Conservation (phyloP, 2,113 vertebrate genomes). For the Clupea harengus region DNA sequence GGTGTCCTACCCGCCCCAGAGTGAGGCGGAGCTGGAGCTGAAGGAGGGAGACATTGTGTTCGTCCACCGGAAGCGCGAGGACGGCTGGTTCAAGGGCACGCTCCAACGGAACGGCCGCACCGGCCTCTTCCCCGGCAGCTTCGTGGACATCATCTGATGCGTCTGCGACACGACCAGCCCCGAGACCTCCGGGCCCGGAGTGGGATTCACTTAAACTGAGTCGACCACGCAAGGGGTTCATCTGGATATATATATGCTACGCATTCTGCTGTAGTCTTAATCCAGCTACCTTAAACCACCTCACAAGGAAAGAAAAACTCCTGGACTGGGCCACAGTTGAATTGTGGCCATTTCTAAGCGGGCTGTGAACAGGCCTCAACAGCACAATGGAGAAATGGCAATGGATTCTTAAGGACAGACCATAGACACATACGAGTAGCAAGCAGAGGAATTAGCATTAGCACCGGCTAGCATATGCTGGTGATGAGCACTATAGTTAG, state of each 20-base stretch:
- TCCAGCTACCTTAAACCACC: background rate
- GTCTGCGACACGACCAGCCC: constrained; percentile 17
- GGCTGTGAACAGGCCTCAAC: background rate
- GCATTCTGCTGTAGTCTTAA: background rate
- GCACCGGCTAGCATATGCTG: constrained; percentile 20
- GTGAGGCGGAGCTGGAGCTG: constrained; percentile 96
- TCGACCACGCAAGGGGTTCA: background rate
- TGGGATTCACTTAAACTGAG: background rate
- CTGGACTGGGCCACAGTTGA: constrained; percentile 19
- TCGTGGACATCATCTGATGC: constrained; percentile 89
- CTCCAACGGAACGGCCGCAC: constrained; percentile 95
- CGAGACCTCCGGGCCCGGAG: background rate
- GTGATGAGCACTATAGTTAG: constrained; percentile 52
- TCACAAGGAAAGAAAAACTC: background rate
- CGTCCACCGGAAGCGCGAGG: constrained; percentile 94
- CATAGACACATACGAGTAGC: constrained; percentile 15
- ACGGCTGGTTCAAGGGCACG: constrained; percentile 99
- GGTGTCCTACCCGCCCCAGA: constrained; percentile 97
- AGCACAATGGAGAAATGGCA: constrained; percentile 30
- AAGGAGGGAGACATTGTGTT: constrained; percentile 99
- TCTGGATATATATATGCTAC: background rate
- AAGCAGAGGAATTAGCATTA: constrained; percentile 16
- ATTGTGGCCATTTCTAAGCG: background rate
- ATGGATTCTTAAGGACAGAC: constrained; percentile 22
- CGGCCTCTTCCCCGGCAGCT: constrained; percentile 96